Evolutionary conservation across 1,140 invertebrate species (phyloP).

Genomic region (Saxidomus purpurata): DNA sequence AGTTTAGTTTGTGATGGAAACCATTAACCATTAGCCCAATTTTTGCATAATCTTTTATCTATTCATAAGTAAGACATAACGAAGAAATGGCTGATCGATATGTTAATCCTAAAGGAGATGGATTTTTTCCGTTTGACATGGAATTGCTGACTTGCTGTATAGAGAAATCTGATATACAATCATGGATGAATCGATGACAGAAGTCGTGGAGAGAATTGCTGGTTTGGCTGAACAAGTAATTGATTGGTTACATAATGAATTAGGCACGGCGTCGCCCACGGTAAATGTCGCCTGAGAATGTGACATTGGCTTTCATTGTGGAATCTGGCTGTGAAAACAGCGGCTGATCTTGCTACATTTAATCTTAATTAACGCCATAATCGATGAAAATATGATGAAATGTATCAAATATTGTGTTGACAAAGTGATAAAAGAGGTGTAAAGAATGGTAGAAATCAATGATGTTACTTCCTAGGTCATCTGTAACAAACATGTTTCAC

Average conservation of each 20-base stretch:
- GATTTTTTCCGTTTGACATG: background rate
- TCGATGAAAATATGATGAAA: background rate
- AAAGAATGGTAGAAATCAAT: too few relatives aligned
- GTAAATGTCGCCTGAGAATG: background rate
- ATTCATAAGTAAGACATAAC: background rate
- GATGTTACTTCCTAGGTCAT: too few relatives aligned
- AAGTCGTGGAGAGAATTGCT: background rate
- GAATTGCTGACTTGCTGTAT: background rate
- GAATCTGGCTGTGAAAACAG: background rate
- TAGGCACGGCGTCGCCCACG: background rate
- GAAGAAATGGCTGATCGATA: background rate
- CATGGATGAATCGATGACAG: conserved; percentile 2
- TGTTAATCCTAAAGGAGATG: conserved; percentile 15
- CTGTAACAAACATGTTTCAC: too few relatives aligned
- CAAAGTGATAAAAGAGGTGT: background rate
- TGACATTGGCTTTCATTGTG: background rate
- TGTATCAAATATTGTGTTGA: background rate
- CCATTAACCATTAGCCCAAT: background rate
- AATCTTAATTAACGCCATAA: conserved; percentile 3
- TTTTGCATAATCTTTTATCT: conserved; percentile 7
- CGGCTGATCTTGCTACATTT: background rate
- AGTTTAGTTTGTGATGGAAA: background rate
- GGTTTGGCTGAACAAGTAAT: background rate
- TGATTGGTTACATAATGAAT: conserved; percentile 6
- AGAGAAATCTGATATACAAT: background rate